Evolutionary conservation across 2,888 invertebrate genomes (phyloP).

Genomic region (Trachelus stipa): DNA sequence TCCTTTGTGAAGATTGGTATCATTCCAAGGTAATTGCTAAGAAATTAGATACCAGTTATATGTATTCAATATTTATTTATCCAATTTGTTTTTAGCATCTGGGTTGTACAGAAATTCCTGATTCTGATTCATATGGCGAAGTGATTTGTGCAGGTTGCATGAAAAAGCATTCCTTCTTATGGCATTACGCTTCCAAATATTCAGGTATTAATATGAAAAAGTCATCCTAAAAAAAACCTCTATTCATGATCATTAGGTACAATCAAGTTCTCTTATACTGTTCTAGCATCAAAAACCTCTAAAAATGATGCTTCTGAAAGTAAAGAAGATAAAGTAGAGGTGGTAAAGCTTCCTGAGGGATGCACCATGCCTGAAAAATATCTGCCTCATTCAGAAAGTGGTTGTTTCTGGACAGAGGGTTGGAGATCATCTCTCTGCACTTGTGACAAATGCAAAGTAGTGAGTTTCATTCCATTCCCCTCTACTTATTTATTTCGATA

Average conservation of each 20-base stretch:
- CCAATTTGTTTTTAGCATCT: slow-evolving; percentile 70
- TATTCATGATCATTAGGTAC: neutral
- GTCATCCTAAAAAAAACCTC: neutral
- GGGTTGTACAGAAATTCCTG: slow-evolving; percentile 70
- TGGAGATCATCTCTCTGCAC: slow-evolving; percentile 84
- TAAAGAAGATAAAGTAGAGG: slow-evolving; percentile 48
- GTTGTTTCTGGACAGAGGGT: slow-evolving; percentile 81
- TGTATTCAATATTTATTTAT: slow-evolving; percentile 7
- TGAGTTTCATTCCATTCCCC: slow-evolving; percentile 20
- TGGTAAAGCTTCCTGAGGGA: slow-evolving; percentile 35
- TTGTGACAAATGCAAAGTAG: slow-evolving; percentile 73
- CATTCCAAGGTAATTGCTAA: slow-evolving; percentile 75
- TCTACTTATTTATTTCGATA: slow-evolving; percentile 2
- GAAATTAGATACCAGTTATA: slow-evolving; percentile 2
- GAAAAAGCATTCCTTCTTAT: slow-evolving; percentile 79
- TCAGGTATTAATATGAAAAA: slow-evolving; percentile 42
- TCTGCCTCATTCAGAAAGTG: slow-evolving; percentile 65
- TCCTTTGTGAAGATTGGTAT: slow-evolving; percentile 98
- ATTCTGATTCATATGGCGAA: slow-evolving; percentile 76
- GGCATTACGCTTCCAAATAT: slow-evolving; percentile 73
- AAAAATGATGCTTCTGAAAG: slow-evolving; percentile 41
- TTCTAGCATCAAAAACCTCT: slow-evolving; percentile 36
- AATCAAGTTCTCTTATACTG: neutral
- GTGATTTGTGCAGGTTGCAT: slow-evolving; percentile 87
- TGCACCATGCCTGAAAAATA: slow-evolving; percentile 51